Conservation (phyloP, 2,113 vertebrate genomes). For the Spilogale gracilis region DNA sequence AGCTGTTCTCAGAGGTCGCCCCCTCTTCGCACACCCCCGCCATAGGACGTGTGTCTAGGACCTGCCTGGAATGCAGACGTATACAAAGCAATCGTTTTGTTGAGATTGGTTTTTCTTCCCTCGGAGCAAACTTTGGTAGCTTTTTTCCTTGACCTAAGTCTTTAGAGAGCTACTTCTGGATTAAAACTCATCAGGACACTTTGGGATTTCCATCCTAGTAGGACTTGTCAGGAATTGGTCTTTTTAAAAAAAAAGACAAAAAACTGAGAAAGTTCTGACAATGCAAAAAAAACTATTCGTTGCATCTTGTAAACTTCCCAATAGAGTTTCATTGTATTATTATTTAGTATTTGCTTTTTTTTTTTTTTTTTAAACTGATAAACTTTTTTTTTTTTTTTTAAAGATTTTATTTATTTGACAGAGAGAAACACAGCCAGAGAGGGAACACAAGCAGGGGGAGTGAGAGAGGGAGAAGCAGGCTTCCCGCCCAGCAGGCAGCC, state of each 20-base stretch:
- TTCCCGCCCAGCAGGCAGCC: too few species aligned
- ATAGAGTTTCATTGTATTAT: neutral
- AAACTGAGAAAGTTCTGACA: neutral
- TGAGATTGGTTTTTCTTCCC: neutral
- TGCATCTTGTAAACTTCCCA: neutral
- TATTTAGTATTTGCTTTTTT: neutral
- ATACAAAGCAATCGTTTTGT: fast-evolving
- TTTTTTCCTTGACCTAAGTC: neutral
- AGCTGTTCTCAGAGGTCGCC: neutral
- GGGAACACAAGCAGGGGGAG: too few species aligned
- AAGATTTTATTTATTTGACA: too few species aligned
- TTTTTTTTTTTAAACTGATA: too few species aligned
- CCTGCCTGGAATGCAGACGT: too few species aligned
- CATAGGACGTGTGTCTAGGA: fast-evolving
- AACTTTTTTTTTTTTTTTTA: too few species aligned
- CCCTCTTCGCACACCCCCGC: too few species aligned
- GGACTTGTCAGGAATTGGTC: neutral
- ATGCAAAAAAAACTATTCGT: neutral
- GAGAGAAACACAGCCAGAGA: too few species aligned
- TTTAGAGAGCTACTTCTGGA: neutral
- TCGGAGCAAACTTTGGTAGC: neutral
- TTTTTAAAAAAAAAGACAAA: neutral
- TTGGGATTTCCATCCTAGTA: neutral
- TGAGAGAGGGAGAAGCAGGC: too few species aligned
- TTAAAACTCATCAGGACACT: neutral